A percentile compares a stretch with the other conserved stretches of the same genome.
Conservation (phyloP, 2,113 vertebrate genomes). For the Xyliphius kryptos region DNA sequence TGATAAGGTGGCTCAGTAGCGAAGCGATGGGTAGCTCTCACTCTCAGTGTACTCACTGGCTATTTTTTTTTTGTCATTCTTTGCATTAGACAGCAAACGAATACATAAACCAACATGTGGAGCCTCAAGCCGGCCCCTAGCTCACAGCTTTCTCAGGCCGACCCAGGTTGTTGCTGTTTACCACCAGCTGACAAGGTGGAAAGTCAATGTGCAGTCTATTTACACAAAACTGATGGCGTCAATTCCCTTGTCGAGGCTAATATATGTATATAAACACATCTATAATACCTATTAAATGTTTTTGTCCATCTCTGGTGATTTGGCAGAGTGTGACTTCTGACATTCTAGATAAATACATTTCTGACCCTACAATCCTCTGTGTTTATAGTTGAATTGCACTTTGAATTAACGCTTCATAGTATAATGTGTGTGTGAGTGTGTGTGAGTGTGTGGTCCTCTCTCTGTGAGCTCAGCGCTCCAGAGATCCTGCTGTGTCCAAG, state of each 20-base stretch:
- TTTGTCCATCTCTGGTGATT: slow-evolving; percentile 30
- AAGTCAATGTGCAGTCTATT: slow-evolving; percentile 31
- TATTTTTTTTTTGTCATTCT: background rate
- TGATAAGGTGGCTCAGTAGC: slow-evolving; percentile 30
- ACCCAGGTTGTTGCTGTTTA: slow-evolving; percentile 4
- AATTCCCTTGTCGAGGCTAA: slow-evolving; percentile 22
- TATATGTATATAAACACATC: no score
- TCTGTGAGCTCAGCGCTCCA: no score
- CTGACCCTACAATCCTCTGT: slow-evolving; percentile 27
- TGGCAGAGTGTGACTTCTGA: slow-evolving; percentile 18
- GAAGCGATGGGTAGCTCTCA: background rate
- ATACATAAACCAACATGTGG: slow-evolving; percentile 18
- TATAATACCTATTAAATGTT: slow-evolving; percentile 13
- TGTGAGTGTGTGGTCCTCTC: no score
- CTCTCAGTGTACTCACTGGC: background rate
- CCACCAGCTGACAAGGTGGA: background rate
- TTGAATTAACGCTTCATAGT: slow-evolving; percentile 28
- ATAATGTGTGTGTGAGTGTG: no score
- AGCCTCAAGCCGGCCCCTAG: slow-evolving; percentile 6
- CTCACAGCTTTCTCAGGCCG: background rate
- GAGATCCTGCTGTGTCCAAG: no score
- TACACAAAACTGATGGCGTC: slow-evolving; percentile 37
- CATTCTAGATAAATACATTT: slow-evolving; percentile 23
- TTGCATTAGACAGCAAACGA: slow-evolving; percentile 1
- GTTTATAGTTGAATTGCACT: slow-evolving; percentile 39